Evolutionary conservation across 1,140 invertebrate genomes (phyloP).

Genomic region (Nephila pilipes): DNA sequence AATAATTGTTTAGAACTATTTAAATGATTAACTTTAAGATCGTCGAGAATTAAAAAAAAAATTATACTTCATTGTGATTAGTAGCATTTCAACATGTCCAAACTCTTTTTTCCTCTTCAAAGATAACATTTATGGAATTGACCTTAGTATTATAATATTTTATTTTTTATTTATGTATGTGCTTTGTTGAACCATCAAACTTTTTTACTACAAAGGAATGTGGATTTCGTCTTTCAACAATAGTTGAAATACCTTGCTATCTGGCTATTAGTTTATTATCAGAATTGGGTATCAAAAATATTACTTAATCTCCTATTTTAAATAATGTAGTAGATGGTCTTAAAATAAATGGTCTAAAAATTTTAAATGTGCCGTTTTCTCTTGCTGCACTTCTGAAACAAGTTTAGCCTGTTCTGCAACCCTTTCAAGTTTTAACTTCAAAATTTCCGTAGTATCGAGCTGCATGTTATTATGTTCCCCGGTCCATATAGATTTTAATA

Average conservation of each 20-base stretch:
- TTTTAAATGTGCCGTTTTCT: background rate
- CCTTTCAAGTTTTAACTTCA: background rate
- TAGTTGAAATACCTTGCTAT: constrained; percentile 32
- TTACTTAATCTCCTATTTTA: background rate
- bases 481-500: too few relatives aligned
- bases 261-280: constrained; percentile 53
- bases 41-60: too few relatives aligned
- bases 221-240: background rate
- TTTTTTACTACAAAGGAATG: constrained; percentile 1
- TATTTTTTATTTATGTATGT: constrained; percentile 33
- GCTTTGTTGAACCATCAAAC: background rate
- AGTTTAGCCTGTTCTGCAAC: constrained; percentile 18
- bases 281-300: constrained; percentile 52
- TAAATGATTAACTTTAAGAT: too few relatives aligned
- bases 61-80: too few relatives aligned
- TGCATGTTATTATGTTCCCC: too few relatives aligned
- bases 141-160: background rate
- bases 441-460: too few relatives aligned
- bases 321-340: background rate
- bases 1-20: too few relatives aligned
- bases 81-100: too few relatives aligned
- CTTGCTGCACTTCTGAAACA: background rate
- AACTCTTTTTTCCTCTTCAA: too few relatives aligned
- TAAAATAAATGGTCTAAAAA: too few relatives aligned
- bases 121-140: background rate